These are phyloP conservation scores for Lysandra bellargus DNA, from an alignment of 2,888 invertebrate genomes.

Conservation along the genomic window DNA sequence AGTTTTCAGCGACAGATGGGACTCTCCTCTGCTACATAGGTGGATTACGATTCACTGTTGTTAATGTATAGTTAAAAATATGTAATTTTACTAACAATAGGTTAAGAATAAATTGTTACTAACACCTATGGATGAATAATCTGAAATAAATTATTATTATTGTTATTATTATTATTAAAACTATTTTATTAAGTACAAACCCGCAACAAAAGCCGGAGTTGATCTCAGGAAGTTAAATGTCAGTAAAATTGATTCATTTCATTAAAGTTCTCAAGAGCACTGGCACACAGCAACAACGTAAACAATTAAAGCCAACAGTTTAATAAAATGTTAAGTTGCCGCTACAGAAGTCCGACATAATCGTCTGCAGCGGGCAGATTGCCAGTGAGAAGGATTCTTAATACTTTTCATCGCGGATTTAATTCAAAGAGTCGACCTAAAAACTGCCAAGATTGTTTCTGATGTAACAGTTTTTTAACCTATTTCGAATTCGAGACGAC, in stretches of 20 bases:
- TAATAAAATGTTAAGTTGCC: slow-evolving; percentile 47
- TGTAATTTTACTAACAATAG: too few relatives aligned
- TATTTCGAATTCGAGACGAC: slow-evolving; percentile 10
- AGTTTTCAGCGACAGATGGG: too few relatives aligned
- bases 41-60: too few relatives aligned
- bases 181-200: background rate
- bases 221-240: background rate
- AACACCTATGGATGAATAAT: too few relatives aligned
- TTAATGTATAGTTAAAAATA: too few relatives aligned
- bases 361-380: slow-evolving; percentile 55
- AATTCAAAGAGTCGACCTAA: slow-evolving; percentile 36
- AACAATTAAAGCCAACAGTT: slow-evolving; percentile 37
- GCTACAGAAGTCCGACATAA: slow-evolving; percentile 53
- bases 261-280: background rate
- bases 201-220: background rate
- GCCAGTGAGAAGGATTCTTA: slow-evolving; percentile 60
- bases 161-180: too few relatives aligned
- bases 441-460: slow-evolving; percentile 26
- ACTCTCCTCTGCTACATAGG: too few relatives aligned
- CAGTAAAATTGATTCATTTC: background rate
- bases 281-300: background rate
- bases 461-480: slow-evolving; percentile 29
- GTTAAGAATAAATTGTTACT: too few relatives aligned
- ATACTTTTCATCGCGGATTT: slow-evolving; percentile 52
- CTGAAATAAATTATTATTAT: too few relatives aligned